Evolutionary conservation across 2,797 vertebrate species (phyloP), one percentile per base, ranked within the genome.

Genomic region (Liparis tanakae): DNA sequence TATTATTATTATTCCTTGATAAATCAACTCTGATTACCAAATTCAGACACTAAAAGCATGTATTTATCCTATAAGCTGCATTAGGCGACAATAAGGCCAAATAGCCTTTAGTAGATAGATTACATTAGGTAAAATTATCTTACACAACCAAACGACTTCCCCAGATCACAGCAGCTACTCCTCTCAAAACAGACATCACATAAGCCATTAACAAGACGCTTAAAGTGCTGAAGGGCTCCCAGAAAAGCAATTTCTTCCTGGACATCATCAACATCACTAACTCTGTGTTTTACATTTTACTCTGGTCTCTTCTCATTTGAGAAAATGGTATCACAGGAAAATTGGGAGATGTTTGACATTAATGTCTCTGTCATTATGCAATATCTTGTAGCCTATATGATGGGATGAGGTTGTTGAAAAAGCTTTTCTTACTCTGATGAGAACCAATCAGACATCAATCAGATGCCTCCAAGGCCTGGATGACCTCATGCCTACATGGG

Each of bases 191-290:
- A 78, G 73, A 79, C 67, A 79, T 80, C 67, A 63, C 50, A 79
- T 71, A 69, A 84, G 72, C 81, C 67, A 25, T 58, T 46, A 70
- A 58, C 65, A 67, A 80, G 74, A 65, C 67, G 57, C 79, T 80
- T 85, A 72, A 84, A 79, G 79, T 85, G 46, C 79, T 79, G 81
- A 71, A 36, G 77, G 77, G 81, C 70, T 70, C 70, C 75, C 57
- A 75, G 61, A 78, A 84, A 82, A 85, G 80, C 79, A 74, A 77
- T 80, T 82, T 85, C 72, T 85, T 72, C 72, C 67, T 70, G 79
- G 72, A 85, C 72, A 77, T 83, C 78, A 77, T 70, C 57, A 77
- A 80, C 82, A 77, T 78, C 80, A 39, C 60, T 51, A 55, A 51
- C 62, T 36, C 59, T 54, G 43, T 46, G 33, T 39, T 76, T 62